These are phyloP conservation scores for Ceratosolen fusciceps DNA, from an alignment of 1,140 invertebrate genomes.

Conservation along the genomic window DNA sequence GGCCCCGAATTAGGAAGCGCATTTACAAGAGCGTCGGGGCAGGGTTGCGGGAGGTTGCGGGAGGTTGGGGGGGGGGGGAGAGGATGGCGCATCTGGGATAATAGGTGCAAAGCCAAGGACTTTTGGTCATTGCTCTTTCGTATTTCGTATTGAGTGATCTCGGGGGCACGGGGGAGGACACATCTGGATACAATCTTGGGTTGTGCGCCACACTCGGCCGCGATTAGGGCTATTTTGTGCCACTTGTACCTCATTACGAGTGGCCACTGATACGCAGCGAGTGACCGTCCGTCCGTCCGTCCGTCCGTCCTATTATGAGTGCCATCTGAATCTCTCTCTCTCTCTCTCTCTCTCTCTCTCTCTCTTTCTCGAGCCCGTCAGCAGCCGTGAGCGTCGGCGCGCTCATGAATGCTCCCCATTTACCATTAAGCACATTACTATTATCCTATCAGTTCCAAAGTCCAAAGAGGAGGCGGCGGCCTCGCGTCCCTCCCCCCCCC, in stretches of 20 bases:
- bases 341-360: neutral
- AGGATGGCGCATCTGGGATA: neutral
- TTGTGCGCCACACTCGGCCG: conserved; percentile 3
- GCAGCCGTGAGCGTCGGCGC: conserved; percentile 13
- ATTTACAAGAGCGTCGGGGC: conserved; percentile 15
- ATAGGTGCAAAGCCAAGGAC: conserved; percentile 2
- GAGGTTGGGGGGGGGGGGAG: no score
- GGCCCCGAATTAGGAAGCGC: conserved; percentile 26
- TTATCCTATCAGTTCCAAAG: conserved; percentile 70
- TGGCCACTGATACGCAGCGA: conserved; percentile 59
- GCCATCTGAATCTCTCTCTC: conserved; percentile 67
- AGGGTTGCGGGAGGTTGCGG: no score
- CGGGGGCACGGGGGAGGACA: conserved; percentile 9
- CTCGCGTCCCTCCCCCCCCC: conserved; percentile 22
- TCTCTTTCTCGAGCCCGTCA: conserved; percentile 23
- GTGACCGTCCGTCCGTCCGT: conserved; percentile 60
- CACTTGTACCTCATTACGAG: conserved; percentile 72
- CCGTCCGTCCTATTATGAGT: conserved; percentile 68
- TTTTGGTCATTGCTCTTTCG: conserved; percentile 42
- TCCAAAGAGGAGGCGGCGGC: conserved; percentile 64
- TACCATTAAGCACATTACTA: conserved; percentile 73
- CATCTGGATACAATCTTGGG: conserved; percentile 50
- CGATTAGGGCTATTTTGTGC: conserved; percentile 68
- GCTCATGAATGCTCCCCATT: conserved; percentile 71
- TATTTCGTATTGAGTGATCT: neutral